A percentile compares a stretch with the other conserved stretches of the same genome.
Evolutionary conservation across 2,113 vertebrate species (phyloP).

Genomic region (Muntiacus muntjak): DNA sequence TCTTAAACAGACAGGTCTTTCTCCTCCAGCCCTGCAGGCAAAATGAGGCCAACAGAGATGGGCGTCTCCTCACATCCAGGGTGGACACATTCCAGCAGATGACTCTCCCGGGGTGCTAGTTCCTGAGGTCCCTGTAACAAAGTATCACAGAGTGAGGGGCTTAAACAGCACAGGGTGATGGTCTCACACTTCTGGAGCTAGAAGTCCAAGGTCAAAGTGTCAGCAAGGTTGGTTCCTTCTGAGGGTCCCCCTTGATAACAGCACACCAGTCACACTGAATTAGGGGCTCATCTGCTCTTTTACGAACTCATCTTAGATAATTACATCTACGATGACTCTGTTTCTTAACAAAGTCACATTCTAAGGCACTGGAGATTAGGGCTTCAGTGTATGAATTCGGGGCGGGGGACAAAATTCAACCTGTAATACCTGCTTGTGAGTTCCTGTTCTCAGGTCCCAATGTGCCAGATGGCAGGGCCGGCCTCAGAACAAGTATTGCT

Average conservation of each 20-base stretch:
- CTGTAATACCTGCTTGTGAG: not conserved
- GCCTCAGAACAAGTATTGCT: not conserved
- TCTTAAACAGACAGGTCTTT: not conserved
- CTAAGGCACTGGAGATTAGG: not conserved
- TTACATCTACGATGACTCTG: not conserved
- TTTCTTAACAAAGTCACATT: not conserved
- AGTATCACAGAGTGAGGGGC: not conserved
- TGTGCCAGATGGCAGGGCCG: too few relatives aligned
- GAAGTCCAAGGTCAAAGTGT: not conserved
- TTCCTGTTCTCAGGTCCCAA: not conserved
- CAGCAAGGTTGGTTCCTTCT: not conserved
- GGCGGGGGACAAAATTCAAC: not conserved
- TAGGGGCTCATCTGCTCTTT: not conserved
- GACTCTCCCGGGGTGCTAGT: not conserved
- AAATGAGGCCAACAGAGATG: not conserved
- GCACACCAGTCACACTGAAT: not conserved
- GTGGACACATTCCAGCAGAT: not conserved
- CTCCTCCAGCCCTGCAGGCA: not conserved
- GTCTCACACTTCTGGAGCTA: not conserved
- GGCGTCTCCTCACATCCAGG: not conserved
- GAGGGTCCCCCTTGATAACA: not conserved
- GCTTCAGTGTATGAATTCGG: not conserved
- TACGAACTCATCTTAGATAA: not conserved
- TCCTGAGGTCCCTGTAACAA: not conserved
- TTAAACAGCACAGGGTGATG: not conserved